Evolutionary conservation across 2,888 invertebrate genomes (phyloP).

Genomic region (Leistus spinibarbis): DNA sequence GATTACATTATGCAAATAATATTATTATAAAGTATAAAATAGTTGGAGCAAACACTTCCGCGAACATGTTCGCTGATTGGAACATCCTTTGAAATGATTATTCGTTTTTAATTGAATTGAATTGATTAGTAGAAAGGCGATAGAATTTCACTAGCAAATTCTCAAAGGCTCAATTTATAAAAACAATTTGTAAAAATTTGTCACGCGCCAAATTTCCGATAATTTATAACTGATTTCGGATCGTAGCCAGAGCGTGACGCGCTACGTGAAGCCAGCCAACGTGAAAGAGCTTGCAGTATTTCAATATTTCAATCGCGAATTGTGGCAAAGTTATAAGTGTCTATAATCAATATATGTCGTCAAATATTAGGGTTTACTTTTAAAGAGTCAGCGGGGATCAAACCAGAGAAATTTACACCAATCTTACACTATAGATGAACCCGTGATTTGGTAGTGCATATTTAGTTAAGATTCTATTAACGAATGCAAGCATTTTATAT

Average conservation of each 20-base stretch:
- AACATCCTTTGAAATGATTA: background rate
- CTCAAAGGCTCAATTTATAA: slow-evolving; percentile 10
- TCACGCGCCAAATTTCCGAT: slow-evolving; percentile 34
- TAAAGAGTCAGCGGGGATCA: background rate
- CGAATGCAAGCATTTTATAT: background rate
- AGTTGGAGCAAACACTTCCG: no score
- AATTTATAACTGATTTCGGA: slow-evolving; percentile 35
- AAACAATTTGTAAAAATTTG: slow-evolving; percentile 38
- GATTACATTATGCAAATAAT: background rate
- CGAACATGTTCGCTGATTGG: no score
- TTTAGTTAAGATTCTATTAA: background rate
- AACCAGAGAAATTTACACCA: background rate
- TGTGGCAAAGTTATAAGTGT: slow-evolving; percentile 33
- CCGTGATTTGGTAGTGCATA: background rate
- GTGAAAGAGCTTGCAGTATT: slow-evolving; percentile 13
- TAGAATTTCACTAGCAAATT: slow-evolving; percentile 23
- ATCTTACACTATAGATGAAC: background rate
- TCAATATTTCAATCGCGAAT: slow-evolving; percentile 33
- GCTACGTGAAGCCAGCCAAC: background rate
- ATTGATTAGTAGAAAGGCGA: background rate
- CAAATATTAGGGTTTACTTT: background rate
- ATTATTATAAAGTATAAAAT: background rate
- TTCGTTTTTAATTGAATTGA: slow-evolving; percentile 15
- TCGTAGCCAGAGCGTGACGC: background rate
- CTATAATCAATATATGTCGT: slow-evolving; percentile 17